A percentile compares a stretch with the other conserved stretches of the same genome.
Evolutionary conservation across 2,113 vertebrate genomes (phyloP).

Genomic region (Semicossyphus pulcher): DNA sequence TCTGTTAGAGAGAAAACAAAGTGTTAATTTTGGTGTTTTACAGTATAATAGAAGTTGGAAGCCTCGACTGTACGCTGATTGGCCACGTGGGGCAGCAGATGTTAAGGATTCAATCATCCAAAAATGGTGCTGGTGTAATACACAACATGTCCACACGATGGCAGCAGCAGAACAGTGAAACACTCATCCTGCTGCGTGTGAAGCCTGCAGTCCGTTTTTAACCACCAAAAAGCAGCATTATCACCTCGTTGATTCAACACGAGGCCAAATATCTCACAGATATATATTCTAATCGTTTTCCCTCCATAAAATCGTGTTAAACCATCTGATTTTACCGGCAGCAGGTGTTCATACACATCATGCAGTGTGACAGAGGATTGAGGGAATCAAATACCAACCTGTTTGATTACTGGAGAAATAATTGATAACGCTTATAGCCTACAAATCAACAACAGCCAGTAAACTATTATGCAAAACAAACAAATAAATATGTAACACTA

Average conservation of each 20-base stretch:
- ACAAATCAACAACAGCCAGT: not conserved
- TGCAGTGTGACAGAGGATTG: not conserved
- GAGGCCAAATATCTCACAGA: not conserved
- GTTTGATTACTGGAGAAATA: not conserved
- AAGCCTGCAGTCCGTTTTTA: not conserved
- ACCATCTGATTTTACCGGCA: not conserved
- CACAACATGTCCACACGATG: slow-evolving; percentile 63
- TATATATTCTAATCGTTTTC: not conserved
- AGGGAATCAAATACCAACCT: not conserved
- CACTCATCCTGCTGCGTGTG: not conserved
- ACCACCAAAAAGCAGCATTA: not conserved
- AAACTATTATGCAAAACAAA: not conserved
- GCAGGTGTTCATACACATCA: not conserved
- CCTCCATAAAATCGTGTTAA: not conserved
- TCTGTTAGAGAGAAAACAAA: no score
- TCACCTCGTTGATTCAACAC: not conserved
- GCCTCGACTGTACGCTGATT: not conserved
- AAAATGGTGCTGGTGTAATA: slow-evolving; percentile 3
- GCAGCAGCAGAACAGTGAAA: slow-evolving; percentile 53
- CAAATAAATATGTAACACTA: no score
- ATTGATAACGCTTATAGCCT: not conserved
- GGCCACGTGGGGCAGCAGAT: slow-evolving; percentile 39
- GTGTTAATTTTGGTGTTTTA: no score
- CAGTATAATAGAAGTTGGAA: no score
- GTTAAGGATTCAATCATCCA: not conserved